Conservation (phyloP, 2,797 vertebrate species). For the Eutrigla gurnardus region DNA sequence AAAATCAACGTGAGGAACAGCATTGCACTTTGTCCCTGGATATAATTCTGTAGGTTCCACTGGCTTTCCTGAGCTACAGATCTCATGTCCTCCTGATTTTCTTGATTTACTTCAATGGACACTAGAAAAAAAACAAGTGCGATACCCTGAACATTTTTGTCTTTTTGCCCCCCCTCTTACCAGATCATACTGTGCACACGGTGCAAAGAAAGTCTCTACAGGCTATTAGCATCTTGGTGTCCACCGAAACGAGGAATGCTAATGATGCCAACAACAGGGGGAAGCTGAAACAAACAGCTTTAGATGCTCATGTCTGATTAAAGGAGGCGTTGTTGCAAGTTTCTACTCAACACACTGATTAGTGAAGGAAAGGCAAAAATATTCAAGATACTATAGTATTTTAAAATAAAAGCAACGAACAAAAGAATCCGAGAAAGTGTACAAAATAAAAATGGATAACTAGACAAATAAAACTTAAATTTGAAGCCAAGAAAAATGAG, state of each 20-base stretch:
- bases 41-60: conserved; percentile 57
- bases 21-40: conserved; percentile 84
- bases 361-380: conserved; percentile 1
- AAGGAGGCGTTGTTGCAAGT: background rate
- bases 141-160: conserved; percentile 27
- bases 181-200: conserved; percentile 18
- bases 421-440: conserved; percentile 11
- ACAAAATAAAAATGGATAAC: conserved; percentile 21
- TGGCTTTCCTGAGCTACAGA: conserved; percentile 67
- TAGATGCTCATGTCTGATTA: conserved; percentile 3
- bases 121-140: conserved; percentile 21
- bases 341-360: background rate
- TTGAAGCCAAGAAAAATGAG: conserved; percentile 26
- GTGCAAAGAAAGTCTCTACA: conserved; percentile 14
- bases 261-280: background rate
- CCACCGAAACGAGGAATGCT: conserved; percentile 22
- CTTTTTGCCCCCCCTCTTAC: rapidly evolving
- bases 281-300: conserved; percentile 18
- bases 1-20: conserved; percentile 35
- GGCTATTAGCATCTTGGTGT: conserved; percentile 10
- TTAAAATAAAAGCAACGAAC: conserved; percentile 20
- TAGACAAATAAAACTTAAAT: conserved; percentile 14
- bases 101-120: conserved; percentile 34
- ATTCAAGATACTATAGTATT: conserved; percentile 4
- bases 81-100: conserved; percentile 32